Evolutionary conservation across 2,113 vertebrate genomes (phyloP).

Genomic region (Mesitornis unicolor): DNA sequence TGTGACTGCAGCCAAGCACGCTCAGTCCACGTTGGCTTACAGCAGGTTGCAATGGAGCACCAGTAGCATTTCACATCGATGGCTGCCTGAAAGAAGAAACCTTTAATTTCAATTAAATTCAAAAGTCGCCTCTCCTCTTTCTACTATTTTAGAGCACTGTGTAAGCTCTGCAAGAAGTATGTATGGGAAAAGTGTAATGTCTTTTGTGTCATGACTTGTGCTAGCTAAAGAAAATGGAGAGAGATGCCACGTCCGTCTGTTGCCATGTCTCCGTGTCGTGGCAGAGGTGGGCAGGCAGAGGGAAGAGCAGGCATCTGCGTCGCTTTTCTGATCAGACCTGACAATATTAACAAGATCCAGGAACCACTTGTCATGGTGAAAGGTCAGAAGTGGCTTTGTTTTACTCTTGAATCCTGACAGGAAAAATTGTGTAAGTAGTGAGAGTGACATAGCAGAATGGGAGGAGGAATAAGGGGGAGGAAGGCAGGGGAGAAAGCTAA

Average conservation of each 20-base stretch:
- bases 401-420: background rate
- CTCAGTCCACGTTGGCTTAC: rapidly evolving
- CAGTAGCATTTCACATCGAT: rapidly evolving
- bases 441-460: background rate
- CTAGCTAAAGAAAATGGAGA: background rate
- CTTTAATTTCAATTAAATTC: background rate
- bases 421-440: background rate
- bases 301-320: background rate
- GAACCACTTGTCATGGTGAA: background rate
- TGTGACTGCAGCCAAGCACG: background rate
- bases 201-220: background rate
- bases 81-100: background rate
- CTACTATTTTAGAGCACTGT: background rate
- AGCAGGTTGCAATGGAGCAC: background rate
- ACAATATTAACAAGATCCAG: background rate
- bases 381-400: background rate
- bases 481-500: background rate
- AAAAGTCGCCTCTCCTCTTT: background rate
- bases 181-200: background rate
- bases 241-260: background rate
- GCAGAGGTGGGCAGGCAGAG: background rate
- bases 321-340: background rate
- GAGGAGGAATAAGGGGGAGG: background rate
- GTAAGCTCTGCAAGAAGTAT: background rate
- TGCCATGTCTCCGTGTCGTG: background rate